Conservation (phyloP, 2,797 vertebrate species). For the Trematomus bernacchii region DNA sequence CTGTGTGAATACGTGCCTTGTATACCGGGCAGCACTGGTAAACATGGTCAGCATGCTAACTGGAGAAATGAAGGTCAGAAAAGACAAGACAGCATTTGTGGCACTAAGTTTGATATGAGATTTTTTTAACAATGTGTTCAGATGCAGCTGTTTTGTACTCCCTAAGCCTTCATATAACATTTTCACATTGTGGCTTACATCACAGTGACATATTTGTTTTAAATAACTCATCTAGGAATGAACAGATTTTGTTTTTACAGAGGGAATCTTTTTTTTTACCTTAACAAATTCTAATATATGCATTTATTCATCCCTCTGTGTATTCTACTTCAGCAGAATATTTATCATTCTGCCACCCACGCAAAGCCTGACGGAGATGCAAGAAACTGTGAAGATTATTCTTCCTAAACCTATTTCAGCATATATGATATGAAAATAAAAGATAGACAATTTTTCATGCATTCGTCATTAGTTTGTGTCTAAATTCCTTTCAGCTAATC, state of each 20-base stretch:
- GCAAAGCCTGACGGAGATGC: conserved; percentile 21
- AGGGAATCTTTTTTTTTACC: background rate
- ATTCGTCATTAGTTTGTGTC: background rate
- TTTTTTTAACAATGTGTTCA: conserved; percentile 13
- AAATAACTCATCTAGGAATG: background rate
- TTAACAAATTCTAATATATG: conserved; percentile 8
- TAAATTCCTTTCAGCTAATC: background rate
- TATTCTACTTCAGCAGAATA: conserved; percentile 18
- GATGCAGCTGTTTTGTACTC: background rate
- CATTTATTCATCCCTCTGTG: conserved; percentile 22
- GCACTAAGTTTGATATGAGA: background rate
- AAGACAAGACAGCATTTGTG: conserved; percentile 29
- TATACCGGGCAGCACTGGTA: conserved; percentile 62
- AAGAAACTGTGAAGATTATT: background rate
- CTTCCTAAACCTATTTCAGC: conserved; percentile 4
- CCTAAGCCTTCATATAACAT: background rate
- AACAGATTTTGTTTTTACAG: conserved; percentile 4
- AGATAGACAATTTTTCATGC: background rate
- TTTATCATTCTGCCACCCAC: conserved; percentile 36
- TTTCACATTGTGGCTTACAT: background rate
- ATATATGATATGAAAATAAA: background rate
- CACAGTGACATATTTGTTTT: background rate
- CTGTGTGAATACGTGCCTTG: conserved; percentile 77
- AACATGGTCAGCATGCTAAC: conserved; percentile 80
- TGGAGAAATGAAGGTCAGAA: conserved; percentile 49